Conservation (phyloP, 2,797 vertebrate genomes). For the Hydrophis major region DNA sequence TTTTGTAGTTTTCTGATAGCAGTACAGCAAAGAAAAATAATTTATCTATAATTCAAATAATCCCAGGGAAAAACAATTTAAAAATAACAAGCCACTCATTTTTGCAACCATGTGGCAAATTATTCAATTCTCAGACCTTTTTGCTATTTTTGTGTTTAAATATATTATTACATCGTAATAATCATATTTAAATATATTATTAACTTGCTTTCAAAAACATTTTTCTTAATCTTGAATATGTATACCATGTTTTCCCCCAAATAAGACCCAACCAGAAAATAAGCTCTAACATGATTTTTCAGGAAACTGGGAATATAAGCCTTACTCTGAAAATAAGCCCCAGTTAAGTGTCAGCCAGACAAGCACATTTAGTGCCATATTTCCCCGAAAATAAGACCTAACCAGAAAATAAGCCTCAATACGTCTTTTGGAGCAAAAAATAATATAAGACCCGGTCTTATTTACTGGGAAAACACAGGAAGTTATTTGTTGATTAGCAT, state of each 20-base stretch:
- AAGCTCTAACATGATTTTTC: too few relatives aligned
- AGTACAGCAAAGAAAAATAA: not conserved
- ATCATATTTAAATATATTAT: not conserved
- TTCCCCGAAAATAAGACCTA: too few relatives aligned
- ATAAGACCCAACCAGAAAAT: too few relatives aligned
- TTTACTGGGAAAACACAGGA: too few relatives aligned
- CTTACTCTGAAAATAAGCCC: too few relatives aligned
- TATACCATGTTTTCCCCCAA: not conserved
- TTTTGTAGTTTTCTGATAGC: not conserved
- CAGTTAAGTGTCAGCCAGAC: too few relatives aligned
- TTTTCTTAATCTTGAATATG: not conserved
- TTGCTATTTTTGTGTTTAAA: not conserved
- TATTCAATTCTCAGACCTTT: not conserved
- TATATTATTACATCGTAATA: not conserved
- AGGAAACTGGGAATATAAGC: too few relatives aligned
- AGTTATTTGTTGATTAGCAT: too few relatives aligned
- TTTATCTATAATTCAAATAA: not conserved
- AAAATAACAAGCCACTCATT: not conserved
- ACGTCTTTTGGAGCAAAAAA: too few relatives aligned
- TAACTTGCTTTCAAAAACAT: not conserved
- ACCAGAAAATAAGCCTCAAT: too few relatives aligned
- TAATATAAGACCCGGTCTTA: too few relatives aligned
- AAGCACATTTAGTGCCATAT: too few relatives aligned
- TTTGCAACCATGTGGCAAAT: not conserved
- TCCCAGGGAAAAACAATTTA: not conserved